phyloP scores from a whole-genome alignment of 2,113 vertebrate species.

The Psophia crepitans region DNA sequence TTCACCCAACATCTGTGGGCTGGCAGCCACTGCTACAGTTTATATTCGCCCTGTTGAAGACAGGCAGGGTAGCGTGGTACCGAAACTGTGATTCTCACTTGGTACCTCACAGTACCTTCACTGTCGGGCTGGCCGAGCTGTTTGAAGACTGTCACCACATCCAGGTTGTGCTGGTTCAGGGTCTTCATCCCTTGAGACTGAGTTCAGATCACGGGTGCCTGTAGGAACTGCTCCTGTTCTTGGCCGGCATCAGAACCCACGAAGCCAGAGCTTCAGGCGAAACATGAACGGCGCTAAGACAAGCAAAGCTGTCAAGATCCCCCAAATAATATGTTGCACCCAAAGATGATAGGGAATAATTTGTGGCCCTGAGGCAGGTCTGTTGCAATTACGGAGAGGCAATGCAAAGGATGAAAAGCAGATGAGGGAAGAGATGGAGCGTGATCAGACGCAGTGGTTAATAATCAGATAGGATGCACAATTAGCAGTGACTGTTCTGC shows the following conservation, averaged over 20 bases:
- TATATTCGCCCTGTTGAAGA: background rate
- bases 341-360: background rate
- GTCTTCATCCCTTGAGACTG: background rate
- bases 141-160: background rate
- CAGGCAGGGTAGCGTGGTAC: background rate
- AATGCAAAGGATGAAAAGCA: background rate
- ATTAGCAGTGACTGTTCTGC: constrained; percentile 14
- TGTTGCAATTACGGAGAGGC: background rate
- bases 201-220: background rate
- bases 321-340: background rate
- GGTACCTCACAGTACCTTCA: background rate
- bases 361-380: background rate
- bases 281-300: background rate
- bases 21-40: background rate
- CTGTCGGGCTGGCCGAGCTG: background rate
- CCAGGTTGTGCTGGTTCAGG: background rate
- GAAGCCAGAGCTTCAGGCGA: background rate
- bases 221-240: background rate
- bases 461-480: constrained; percentile 4
- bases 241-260: background rate
- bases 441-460: background rate
- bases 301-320: background rate
- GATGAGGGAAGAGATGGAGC: background rate
- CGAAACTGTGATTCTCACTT: background rate
- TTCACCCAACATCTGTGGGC: background rate